These are phyloP conservation scores for Pseudococcus longispinus DNA, from an alignment of 2,888 invertebrate species.

Conservation along the genomic window DNA sequence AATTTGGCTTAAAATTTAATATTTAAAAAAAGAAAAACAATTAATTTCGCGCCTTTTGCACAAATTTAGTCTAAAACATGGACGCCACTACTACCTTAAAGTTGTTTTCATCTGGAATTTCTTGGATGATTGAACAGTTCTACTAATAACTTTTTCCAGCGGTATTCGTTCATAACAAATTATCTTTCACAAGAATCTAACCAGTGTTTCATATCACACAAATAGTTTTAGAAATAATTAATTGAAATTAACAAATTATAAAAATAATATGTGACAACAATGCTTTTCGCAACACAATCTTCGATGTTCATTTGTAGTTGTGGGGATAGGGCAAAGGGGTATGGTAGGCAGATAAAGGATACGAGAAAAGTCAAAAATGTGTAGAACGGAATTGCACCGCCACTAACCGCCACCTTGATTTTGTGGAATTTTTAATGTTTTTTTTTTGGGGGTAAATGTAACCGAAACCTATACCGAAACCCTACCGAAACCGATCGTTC, in stretches of 20 bases:
- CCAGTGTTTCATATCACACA: background rate
- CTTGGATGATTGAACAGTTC: background rate
- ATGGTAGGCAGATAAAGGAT: too few species aligned
- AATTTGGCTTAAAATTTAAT: background rate
- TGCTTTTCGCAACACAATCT: background rate
- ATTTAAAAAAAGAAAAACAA: background rate
- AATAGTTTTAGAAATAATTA: background rate
- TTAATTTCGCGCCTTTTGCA: constrained; percentile 51
- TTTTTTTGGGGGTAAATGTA: too few species aligned
- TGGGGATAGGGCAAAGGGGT: background rate
- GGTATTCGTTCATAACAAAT: background rate
- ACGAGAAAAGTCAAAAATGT: too few species aligned
- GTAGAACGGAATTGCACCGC: too few species aligned
- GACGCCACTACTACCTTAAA: constrained; percentile 51
- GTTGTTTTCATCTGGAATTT: background rate
- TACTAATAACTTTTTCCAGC: background rate
- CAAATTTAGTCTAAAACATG: constrained; percentile 47
- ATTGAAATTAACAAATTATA: background rate
- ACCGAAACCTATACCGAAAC: too few species aligned
- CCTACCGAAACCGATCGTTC: too few species aligned
- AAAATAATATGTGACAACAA: constrained; percentile 20
- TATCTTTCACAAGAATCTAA: background rate
- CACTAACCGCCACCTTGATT: too few species aligned
- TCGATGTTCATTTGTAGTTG: background rate
- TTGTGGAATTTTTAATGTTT: too few species aligned